These are phyloP conservation scores for Heliconius sara DNA, from an alignment of 2,888 invertebrate species.

Conservation along the genomic window DNA sequence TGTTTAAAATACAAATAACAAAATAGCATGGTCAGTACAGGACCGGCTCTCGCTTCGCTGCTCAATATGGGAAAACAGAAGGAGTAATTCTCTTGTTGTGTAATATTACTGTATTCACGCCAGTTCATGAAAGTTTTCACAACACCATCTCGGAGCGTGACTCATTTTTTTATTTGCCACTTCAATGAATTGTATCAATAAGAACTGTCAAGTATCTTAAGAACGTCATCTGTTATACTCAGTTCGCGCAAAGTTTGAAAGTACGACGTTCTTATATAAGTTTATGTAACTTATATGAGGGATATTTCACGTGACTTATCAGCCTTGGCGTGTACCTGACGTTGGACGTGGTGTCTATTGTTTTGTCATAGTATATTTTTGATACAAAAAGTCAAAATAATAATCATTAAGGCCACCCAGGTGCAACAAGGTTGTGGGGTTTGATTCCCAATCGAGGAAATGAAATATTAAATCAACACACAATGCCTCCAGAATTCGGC, in stretches of 20 bases:
- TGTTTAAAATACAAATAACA: background rate
- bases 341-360: background rate
- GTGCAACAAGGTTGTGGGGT: too few relatives aligned
- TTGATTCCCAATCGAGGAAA: too few relatives aligned
- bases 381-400: background rate
- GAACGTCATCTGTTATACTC: conserved; percentile 45
- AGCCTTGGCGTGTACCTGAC: conserved; percentile 13
- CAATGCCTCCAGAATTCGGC: too few relatives aligned
- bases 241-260: conserved; percentile 41
- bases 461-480: too few relatives aligned
- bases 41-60: background rate
- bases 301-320: conserved; percentile 40
- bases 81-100: background rate
- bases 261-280: conserved; percentile 42
- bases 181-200: conserved; percentile 44
- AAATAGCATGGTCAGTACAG: background rate
- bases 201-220: conserved; percentile 45
- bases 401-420: too few relatives aligned
- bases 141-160: background rate
- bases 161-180: conserved; percentile 21
- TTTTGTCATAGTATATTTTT: background rate
- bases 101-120: background rate
- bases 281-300: conserved; percentile 46
- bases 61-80: background rate
- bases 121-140: background rate